Conservation (phyloP, 2,113 vertebrate species). For the Megalops atlanticus region DNA sequence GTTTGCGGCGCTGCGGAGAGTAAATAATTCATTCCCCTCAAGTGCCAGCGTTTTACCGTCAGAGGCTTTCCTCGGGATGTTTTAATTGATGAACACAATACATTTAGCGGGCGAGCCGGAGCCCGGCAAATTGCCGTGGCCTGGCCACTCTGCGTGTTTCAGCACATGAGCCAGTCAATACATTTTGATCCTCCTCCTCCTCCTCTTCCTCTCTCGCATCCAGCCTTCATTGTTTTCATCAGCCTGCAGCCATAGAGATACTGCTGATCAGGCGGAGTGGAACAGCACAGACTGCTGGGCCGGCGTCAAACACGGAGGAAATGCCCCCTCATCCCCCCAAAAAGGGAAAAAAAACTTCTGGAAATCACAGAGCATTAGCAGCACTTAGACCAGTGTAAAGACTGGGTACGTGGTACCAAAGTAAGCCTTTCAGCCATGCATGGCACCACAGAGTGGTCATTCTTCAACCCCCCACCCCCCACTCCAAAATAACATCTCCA, state of each 20-base stretch:
- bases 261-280: neutral
- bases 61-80: neutral
- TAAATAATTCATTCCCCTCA: constrained; percentile 11
- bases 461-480: too few species aligned
- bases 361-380: too few species aligned
- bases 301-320: neutral
- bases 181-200: constrained; percentile 3
- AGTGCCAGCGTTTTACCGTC: constrained; percentile 8
- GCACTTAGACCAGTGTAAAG: too few species aligned
- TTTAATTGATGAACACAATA: constrained; percentile 14
- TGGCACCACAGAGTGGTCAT: too few species aligned
- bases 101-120: constrained; percentile 13
- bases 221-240: constrained; percentile 4
- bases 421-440: neutral
- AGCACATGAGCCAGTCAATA: constrained; percentile 14
- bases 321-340: neutral
- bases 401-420: too few species aligned
- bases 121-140: constrained; percentile 15
- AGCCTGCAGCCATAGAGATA: neutral
- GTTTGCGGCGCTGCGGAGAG: neutral
- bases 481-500: neutral
- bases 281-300: neutral
- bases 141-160: neutral
- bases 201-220: neutral
- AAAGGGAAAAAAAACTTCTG: too few species aligned